Evolutionary conservation across 2,888 invertebrate genomes (phyloP).

Genomic region (Metallyticus violacea): DNA sequence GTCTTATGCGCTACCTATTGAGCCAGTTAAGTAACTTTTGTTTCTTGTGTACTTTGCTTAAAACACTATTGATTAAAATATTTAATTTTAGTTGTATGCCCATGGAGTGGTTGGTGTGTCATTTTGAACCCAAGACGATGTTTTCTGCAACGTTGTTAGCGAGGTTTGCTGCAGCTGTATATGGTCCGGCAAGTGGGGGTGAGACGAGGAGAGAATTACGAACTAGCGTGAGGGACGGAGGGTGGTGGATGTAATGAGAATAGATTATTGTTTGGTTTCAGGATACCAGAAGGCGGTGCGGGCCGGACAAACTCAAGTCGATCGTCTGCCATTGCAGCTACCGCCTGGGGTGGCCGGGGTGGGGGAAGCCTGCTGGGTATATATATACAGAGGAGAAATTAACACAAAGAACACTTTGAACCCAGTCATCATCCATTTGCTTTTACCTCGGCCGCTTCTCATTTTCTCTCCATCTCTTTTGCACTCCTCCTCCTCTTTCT

Average conservation of each 20-base stretch:
- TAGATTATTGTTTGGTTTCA: conserved; percentile 32
- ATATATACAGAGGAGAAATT: conserved; percentile 4
- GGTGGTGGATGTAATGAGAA: conserved; percentile 27
- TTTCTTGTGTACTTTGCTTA: too few relatives aligned
- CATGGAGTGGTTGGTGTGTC: background rate
- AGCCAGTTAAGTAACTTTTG: too few relatives aligned
- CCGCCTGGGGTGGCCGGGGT: background rate
- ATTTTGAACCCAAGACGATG: background rate
- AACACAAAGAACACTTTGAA: conserved; percentile 20
- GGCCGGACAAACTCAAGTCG: conserved; percentile 23
- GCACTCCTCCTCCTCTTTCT: background rate
- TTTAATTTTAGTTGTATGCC: background rate
- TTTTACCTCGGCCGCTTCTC: background rate
- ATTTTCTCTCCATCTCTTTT: background rate
- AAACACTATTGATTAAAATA: too few relatives aligned
- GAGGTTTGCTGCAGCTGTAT: background rate
- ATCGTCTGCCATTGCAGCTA: conserved; percentile 14
- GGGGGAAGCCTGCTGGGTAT: background rate
- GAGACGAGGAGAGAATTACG: conserved; percentile 24
- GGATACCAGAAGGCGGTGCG: conserved; percentile 40
- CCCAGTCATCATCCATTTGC: conserved; percentile 2
- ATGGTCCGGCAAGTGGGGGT: conserved; percentile 46
- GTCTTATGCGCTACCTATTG: too few relatives aligned
- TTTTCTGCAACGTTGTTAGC: background rate
- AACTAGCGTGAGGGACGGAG: conserved; percentile 31